phyloP scores from a whole-genome alignment of 2,113 vertebrate species.

The Chaetops frenatus region DNA sequence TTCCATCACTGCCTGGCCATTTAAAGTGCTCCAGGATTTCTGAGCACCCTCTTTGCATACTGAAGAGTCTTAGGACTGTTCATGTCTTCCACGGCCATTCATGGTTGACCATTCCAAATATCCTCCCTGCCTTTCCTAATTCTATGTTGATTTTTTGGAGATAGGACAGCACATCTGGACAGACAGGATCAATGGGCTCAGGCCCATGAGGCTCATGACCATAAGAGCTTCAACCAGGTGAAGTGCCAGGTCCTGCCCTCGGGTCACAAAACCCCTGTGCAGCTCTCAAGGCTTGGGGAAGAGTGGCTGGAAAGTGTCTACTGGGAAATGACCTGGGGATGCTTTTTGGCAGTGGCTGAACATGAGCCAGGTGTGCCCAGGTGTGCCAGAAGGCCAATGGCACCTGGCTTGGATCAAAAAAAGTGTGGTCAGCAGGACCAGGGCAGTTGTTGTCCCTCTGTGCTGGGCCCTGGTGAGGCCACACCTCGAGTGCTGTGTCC shows the following conservation, averaged over 20 bases:
- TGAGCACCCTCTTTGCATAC: rapidly evolving
- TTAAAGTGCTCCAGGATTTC: background rate
- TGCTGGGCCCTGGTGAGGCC: background rate
- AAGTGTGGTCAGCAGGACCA: background rate
- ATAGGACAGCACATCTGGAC: background rate
- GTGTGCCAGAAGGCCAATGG: background rate
- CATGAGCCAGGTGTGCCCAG: background rate
- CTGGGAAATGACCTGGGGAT: background rate
- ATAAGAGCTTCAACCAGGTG: background rate
- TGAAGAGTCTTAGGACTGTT: background rate
- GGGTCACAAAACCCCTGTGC: background rate
- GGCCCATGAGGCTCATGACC: no score
- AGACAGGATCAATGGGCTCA: rapidly evolving
- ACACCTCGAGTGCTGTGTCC: background rate
- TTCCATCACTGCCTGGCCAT: background rate
- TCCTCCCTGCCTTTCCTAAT: background rate
- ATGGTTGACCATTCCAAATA: background rate
- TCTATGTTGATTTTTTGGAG: background rate
- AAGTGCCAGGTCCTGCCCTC: background rate
- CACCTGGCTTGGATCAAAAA: background rate
- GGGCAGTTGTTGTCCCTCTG: background rate
- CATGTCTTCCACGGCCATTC: background rate
- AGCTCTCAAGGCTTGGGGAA: background rate
- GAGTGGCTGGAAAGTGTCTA: background rate
- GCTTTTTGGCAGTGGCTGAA: background rate